Percentiles rank a stretch among this genome's conserved stretches.
These are phyloP conservation scores for Amphipyra berbera DNA, from an alignment of 2,888 invertebrate genomes.

Conservation along the genomic window DNA sequence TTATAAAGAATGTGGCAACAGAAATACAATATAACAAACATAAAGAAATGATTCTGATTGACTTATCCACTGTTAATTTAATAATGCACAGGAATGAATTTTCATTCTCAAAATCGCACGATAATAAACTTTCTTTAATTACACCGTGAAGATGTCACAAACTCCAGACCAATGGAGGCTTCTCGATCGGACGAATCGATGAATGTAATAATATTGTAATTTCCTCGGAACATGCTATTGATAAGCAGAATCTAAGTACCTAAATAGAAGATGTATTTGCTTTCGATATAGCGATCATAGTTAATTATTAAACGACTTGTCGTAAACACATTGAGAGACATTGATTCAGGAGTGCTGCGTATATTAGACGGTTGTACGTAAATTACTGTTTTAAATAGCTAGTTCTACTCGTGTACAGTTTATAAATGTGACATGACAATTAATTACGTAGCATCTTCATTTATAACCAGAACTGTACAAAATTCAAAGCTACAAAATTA, in stretches of 20 bases:
- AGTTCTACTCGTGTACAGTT: constrained; percentile 5
- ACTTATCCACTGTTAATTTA: too few relatives aligned
- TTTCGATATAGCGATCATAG: not conserved
- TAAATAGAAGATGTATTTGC: constrained; percentile 2
- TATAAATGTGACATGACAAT: constrained; percentile 31
- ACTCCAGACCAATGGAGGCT: constrained; percentile 27
- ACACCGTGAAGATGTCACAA: constrained; percentile 36
- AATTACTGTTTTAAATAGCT: constrained; percentile 28
- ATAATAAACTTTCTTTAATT: constrained; percentile 26
- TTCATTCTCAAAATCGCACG: constrained; percentile 1
- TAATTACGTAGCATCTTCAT: constrained; percentile 39
- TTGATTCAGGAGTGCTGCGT: constrained; percentile 15
- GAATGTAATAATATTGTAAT: constrained; percentile 15
- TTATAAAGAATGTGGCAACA: too few relatives aligned
- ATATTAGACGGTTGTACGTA: not conserved
- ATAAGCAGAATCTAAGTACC: not conserved
- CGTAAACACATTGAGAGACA: constrained; percentile 10
- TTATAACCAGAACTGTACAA: constrained; percentile 32
- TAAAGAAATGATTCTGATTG: too few relatives aligned
- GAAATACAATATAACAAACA: too few relatives aligned
- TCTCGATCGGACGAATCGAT: constrained; percentile 28
- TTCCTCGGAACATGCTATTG: constrained; percentile 15
- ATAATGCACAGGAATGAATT: not conserved
- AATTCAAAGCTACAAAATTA: constrained; percentile 29
- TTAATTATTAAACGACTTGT: constrained; percentile 1